Evolutionary conservation across 2,113 vertebrate genomes (phyloP), one percentile per base, ranked within the genome.

Genomic region (Anser brachyrhynchus): DNA sequence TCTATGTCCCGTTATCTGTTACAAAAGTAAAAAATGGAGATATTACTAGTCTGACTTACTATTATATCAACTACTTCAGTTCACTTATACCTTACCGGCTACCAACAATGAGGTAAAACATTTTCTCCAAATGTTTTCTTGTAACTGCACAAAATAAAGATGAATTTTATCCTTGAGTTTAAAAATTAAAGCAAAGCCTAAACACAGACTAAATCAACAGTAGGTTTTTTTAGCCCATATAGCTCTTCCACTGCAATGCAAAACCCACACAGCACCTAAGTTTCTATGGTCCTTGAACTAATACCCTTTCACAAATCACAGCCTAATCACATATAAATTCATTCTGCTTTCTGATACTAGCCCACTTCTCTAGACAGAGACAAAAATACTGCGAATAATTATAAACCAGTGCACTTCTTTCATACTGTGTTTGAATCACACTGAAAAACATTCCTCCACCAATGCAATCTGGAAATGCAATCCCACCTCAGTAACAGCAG

Each of bases 231-330:
- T 7, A 46, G 37, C 9, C 11, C 7, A 10, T 4, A 31, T 22
- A 4, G n/a, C 37, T 79, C 62, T 72, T 39, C 6, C 26, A 74
- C 6, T 1, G 2, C 35, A 70, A 49, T 10, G 26, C 14, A 10
- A 23, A 29, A 33, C 37, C 3, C 46, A 59, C 13, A 69, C 72
- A 69, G n/a, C 10, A 26, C 8, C 31, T 11, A 37, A 25, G 37
- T 6, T 17, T 54, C 2, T 2, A 5, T 0, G 2, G 26, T 14
- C 10, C 72, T 59, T 46, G 2, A 72, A 7, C 22, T 39, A 8
- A 58, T 0, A 2, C 46, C 25, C 33, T 29, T 39, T 13, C 25
- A 20, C 39, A 43, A 31, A 65, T 41, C 17, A 65, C 64, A 29
- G 19, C 64, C 64, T 7, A 31, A 66, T 13, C 28, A 66, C 19